A percentile compares a stretch with the other conserved stretches of the same genome.
phyloP scores from a whole-genome alignment of 2,797 vertebrate genomes.

The Thripadectes ignobilis region DNA sequence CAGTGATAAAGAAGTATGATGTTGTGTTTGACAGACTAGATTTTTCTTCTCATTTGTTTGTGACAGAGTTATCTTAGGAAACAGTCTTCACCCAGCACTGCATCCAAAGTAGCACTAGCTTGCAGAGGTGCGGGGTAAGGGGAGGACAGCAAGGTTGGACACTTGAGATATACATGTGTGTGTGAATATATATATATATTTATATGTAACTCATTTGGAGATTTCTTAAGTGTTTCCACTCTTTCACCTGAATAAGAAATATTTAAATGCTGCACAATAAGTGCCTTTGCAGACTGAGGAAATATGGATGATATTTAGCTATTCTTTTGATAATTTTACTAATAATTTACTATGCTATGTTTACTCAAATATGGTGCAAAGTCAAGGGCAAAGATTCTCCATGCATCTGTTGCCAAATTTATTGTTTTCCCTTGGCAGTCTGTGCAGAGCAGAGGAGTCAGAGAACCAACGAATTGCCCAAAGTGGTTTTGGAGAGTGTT shows the following conservation, averaged over 20 bases:
- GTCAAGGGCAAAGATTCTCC: neutral
- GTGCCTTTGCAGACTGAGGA: neutral
- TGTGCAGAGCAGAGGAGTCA: neutral
- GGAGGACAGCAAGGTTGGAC: neutral
- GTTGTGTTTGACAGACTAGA: neutral
- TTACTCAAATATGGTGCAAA: neutral
- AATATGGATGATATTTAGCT: neutral
- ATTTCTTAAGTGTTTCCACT: neutral
- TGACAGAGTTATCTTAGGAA: neutral
- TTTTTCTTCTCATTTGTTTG: constrained; percentile 26
- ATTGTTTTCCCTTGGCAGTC: neutral
- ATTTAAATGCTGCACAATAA: neutral
- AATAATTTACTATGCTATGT: neutral
- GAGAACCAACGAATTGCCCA: neutral
- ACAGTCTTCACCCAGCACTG: neutral
- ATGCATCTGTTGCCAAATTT: neutral
- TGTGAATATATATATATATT: neutral
- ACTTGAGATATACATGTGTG: neutral
- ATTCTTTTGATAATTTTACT: neutral
- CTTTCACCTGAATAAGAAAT: neutral
- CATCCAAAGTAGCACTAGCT: neutral
- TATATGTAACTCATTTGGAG: neutral
- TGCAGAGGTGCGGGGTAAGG: neutral
- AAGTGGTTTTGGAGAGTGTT: neutral
- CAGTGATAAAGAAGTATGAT: neutral